Base-by-base conservation (phyloP, 2,113 vertebrate genomes). In the Prolemur simus region DNA sequence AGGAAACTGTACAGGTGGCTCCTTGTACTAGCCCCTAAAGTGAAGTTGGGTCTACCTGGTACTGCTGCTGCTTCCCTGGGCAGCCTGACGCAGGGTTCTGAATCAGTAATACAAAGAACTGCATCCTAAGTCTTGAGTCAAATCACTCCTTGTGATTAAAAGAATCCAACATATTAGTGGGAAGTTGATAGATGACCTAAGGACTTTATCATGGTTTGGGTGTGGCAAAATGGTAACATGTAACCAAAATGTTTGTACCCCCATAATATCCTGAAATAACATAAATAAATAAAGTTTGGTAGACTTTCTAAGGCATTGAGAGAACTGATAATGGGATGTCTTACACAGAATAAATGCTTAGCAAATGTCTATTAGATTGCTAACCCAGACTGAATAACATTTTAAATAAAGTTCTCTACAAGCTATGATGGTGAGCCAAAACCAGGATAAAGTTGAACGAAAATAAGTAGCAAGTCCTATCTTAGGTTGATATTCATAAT, bases 51-150 rank as follows among this genome's bases (percentile, higher is more conserved):
- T 39, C 12, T 73, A 37, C 37, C 21, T 60, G 23, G 7, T 15
- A 18, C 39, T 64, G 76, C 86, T 45, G 9, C 37, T 23, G 17
- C 45, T 74, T 23, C 47, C 66, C 47, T 74, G 78, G 47, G 47
- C 56, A 94, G 23, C 68, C 54, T 80, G 83, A 96, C 78, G 68
- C 39, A 68, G 13, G 25, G 83, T 93, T 89, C 87, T 13, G 20
- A 73, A 92, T 93, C 60, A 96, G 49, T 25, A 87, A 25, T 91
- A n/a, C 27, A 83, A 93, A 91, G 82, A 92, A 89, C 27, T 94
- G 56, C 32, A 84, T 90, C 27, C 63, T 71, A 78, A 56, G 10
- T 73, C 10, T 68, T 32, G 58, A 92, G 42, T 87, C 32, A 82
- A 91, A 88, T 66, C 6, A 49, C 12, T 83, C 39, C 10, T 56